phyloP scores from a whole-genome alignment of 1,140 invertebrate species.

The Bombus cullumanus region DNA sequence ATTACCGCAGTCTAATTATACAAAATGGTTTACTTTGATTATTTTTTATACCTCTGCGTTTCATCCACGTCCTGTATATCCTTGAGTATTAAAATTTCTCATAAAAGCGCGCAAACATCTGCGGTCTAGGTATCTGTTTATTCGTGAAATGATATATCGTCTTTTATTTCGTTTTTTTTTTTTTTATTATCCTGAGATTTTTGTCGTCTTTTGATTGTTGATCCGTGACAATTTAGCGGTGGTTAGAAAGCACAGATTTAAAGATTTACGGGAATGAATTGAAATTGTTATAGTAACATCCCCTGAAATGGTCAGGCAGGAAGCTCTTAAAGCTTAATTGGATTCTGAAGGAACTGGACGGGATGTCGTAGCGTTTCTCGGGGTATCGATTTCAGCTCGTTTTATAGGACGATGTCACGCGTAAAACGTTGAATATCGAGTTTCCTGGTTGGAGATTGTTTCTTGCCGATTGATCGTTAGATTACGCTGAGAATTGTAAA shows the following conservation, averaged over 20 bases:
- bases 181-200: background rate
- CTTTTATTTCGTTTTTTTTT: background rate
- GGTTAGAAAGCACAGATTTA: constrained; percentile 29
- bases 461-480: background rate
- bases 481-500: background rate
- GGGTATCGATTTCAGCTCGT: constrained; percentile 44
- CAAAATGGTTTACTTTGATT: background rate
- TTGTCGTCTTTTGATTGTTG: background rate
- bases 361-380: constrained; percentile 14
- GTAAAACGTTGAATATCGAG: constrained; percentile 49
- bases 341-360: constrained; percentile 41
- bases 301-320: constrained; percentile 44
- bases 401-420: constrained; percentile 45
- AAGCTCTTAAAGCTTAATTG: constrained; percentile 59
- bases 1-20: background rate
- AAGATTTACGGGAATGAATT: constrained; percentile 20
- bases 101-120: background rate
- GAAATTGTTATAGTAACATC: constrained; percentile 50
- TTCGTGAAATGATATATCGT: background rate
- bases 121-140: background rate
- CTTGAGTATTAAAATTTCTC: background rate
- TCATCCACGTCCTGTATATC: background rate
- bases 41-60: background rate
- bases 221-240: background rate
- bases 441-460: constrained; percentile 12